These are phyloP conservation scores for Tetanocera ferruginea DNA, from an alignment of 2,888 invertebrate species.

Conservation along the genomic window DNA sequence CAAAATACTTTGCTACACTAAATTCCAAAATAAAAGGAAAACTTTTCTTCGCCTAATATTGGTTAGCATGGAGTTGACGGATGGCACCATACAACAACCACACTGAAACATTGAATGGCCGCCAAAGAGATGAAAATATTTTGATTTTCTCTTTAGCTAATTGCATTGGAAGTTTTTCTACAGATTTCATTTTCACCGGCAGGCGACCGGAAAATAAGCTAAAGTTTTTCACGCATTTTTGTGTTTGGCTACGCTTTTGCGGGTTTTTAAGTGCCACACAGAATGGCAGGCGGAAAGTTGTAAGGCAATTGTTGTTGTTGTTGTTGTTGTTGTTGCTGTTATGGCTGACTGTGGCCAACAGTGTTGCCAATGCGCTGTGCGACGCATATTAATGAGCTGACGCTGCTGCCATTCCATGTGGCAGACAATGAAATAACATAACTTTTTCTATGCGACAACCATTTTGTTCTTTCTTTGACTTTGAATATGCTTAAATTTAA, in stretches of 20 bases:
- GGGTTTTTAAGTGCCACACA: neutral
- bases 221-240: neutral
- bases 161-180: slow-evolving; percentile 32
- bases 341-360: neutral
- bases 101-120: neutral
- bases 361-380: neutral
- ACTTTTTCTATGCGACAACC: neutral
- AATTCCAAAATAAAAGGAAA: neutral
- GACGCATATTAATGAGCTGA: slow-evolving; percentile 27
- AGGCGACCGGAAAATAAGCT: neutral
- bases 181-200: neutral
- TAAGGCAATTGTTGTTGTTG: neutral
- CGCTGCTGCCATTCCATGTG: neutral
- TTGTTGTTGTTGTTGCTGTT: neutral
- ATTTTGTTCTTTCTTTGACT: neutral
- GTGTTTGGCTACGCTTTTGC: neutral
- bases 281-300: neutral
- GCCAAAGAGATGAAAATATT: slow-evolving; percentile 12
- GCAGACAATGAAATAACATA: neutral
- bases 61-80: neutral
- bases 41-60: neutral
- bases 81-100: neutral
- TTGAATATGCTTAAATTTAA: neutral
- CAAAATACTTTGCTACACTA: slow-evolving; percentile 19
- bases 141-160: slow-evolving; percentile 25